Percentiles rank a stretch among this genome's conserved stretches.
phyloP scores from a whole-genome alignment of 2,797 vertebrate genomes.

The Erethizon dorsatum region DNA sequence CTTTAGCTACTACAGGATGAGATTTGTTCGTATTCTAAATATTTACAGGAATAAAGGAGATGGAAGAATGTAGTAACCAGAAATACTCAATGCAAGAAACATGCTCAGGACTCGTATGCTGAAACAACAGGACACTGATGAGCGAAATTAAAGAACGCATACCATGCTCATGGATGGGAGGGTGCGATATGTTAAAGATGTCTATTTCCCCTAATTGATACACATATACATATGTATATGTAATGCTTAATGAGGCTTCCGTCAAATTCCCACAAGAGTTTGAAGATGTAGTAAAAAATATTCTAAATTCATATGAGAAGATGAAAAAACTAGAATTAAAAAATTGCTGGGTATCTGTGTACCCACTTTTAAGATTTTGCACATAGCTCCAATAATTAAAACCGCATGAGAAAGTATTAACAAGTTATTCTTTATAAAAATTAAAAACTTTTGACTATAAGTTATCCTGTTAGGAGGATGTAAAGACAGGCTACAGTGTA shows the following conservation, averaged over 20 bases:
- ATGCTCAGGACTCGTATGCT: background rate
- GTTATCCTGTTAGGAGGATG: too few relatives aligned
- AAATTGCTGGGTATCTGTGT: background rate
- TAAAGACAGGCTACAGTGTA: background rate
- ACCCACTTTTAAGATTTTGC: background rate
- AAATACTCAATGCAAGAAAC: background rate
- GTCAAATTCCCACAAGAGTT: background rate
- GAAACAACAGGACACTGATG: background rate
- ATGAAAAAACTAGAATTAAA: background rate
- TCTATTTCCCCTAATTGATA: background rate
- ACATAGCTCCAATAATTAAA: background rate
- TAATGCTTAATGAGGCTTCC: background rate
- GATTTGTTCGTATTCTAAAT: background rate
- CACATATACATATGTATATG: background rate
- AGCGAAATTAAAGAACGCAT: background rate
- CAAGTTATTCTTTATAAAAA: background rate
- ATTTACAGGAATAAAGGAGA: background rate
- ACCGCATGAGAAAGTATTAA: background rate
- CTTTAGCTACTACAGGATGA: background rate
- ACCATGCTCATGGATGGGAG: too few relatives aligned
- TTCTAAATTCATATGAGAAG: background rate
- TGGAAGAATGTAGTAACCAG: background rate
- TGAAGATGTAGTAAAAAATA: background rate
- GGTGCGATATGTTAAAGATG: background rate
- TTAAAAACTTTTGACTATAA: background rate